phyloP scores from a whole-genome alignment of 1,140 invertebrate species.

The Trigoniulus corallinus region DNA sequence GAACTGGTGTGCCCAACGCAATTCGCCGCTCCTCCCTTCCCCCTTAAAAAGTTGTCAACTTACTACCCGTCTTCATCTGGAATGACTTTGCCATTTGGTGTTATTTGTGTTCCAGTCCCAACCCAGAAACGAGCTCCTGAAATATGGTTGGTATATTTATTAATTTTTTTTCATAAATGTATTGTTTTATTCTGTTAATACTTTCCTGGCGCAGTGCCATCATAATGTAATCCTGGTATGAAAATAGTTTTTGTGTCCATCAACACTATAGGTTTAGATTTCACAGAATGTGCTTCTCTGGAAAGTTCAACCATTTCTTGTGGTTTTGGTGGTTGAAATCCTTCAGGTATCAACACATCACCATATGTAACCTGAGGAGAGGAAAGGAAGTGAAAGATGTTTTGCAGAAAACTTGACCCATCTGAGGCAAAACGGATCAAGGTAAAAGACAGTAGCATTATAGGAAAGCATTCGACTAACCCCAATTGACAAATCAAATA shows the following conservation, averaged over 20 bases:
- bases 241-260: conserved; percentile 63
- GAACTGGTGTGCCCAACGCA: too few species aligned
- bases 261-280: conserved; percentile 53
- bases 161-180: too few species aligned
- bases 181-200: not conserved
- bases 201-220: conserved; percentile 43
- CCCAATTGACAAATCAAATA: conserved; percentile 51
- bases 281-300: conserved; percentile 44
- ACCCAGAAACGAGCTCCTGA: conserved; percentile 68
- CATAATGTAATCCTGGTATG: conserved; percentile 56
- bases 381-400: too few species aligned
- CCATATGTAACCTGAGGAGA: conserved; percentile 55
- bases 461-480: not conserved
- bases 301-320: conserved; percentile 52
- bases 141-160: conserved; percentile 6
- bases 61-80: conserved; percentile 86
- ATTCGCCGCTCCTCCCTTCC: not conserved
- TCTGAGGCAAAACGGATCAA: conserved; percentile 1
- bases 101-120: conserved; percentile 69
- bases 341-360: conserved; percentile 77
- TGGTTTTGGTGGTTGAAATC: conserved; percentile 67
- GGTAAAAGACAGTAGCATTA: not conserved
- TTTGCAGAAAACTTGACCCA: too few species aligned
- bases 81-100: conserved; percentile 56
- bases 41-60: conserved; percentile 29